phyloP scores from a whole-genome alignment of 1,140 invertebrate genomes.

The Ectropis grisescens region DNA sequence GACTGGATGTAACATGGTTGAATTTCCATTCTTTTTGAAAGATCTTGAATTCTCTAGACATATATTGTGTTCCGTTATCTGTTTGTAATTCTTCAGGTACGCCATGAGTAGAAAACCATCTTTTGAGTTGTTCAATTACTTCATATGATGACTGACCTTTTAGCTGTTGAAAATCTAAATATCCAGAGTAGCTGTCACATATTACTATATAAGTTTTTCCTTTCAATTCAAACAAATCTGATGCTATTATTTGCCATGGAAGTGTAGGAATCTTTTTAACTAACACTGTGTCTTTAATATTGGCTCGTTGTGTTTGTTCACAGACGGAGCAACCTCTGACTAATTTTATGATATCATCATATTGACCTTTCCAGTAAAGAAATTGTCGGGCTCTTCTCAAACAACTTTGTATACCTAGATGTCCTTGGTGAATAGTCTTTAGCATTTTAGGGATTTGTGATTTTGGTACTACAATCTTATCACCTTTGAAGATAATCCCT shows the following conservation, averaged over 20 bases:
- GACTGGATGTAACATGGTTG: background rate
- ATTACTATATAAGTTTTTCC: constrained; percentile 11
- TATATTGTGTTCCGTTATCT: background rate
- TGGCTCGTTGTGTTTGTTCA: background rate
- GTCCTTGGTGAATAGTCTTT: constrained; percentile 1
- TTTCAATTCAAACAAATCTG: constrained; percentile 14
- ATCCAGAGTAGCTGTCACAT: constrained; percentile 9
- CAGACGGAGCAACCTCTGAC: background rate
- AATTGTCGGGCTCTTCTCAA: background rate
- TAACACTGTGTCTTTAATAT: constrained; percentile 2
- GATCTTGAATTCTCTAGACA: background rate
- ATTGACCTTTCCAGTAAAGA: background rate
- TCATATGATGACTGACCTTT: constrained; percentile 9
- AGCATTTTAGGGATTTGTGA: background rate
- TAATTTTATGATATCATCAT: background rate
- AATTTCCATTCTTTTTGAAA: background rate
- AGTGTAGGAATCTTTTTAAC: constrained; percentile 7
- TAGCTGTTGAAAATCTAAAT: constrained; percentile 11
- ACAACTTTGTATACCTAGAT: background rate
- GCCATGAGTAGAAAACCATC: background rate
- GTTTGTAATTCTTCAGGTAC: background rate
- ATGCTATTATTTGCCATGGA: constrained; percentile 13
- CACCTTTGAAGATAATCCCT: background rate
- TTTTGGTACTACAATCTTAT: background rate
- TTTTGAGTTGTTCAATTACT: constrained; percentile 11